Conservation (phyloP, 2,888 invertebrate species). For the Andricus curvator region DNA sequence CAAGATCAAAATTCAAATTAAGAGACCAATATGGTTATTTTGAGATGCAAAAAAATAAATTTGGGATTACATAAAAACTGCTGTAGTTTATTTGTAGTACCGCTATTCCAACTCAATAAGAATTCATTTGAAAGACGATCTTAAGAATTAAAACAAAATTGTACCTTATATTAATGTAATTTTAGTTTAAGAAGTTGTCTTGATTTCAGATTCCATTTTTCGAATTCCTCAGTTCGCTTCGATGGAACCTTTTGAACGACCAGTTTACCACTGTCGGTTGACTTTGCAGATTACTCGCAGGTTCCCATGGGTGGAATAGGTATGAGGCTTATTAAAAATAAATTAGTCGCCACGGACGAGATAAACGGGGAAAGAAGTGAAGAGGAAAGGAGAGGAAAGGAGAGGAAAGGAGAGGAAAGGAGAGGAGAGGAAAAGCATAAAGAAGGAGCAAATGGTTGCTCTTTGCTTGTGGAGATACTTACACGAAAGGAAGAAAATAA, state of each 20-base stretch:
- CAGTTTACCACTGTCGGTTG: neutral
- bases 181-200: neutral
- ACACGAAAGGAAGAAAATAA: constrained; percentile 42
- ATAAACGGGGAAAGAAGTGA: constrained; percentile 26
- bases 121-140: no score
- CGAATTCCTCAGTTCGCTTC: neutral
- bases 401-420: constrained; percentile 20
- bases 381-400: constrained; percentile 32
- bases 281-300: neutral
- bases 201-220: neutral
- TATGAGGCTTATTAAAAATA: constrained; percentile 62
- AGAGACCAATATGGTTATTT: neutral
- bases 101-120: no score
- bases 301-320: neutral
- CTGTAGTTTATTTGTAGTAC: no score
- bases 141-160: no score
- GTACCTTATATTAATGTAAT: no score
- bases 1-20: no score
- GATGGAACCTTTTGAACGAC: neutral
- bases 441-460: constrained; percentile 6
- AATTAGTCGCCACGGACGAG: constrained; percentile 51
- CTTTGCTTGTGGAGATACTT: neutral
- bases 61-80: no score
- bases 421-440: constrained; percentile 42
- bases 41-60: no score